Evolutionary conservation across 2,797 vertebrate genomes (phyloP).

Genomic region (Menidia menidia): DNA sequence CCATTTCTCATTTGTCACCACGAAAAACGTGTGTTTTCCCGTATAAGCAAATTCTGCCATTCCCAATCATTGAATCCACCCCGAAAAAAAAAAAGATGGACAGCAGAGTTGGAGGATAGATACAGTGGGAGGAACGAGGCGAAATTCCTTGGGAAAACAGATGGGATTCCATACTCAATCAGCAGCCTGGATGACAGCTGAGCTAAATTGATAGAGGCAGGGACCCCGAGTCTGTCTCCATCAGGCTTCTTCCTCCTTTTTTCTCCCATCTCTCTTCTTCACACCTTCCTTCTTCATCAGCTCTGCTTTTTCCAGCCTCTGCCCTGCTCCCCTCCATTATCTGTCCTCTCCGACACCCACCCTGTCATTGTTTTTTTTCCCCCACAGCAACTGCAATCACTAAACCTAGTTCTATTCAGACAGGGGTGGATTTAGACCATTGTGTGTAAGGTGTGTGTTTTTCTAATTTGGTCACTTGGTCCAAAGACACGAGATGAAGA

Average conservation of each 20-base stretch:
- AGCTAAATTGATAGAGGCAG: constrained; percentile 61
- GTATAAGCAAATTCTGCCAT: constrained; percentile 16
- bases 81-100: not conserved
- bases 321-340: constrained; percentile 11
- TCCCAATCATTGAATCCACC: constrained; percentile 23
- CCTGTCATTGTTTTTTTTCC: not conserved
- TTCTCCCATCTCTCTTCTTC: constrained; percentile 4
- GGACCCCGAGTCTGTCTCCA: constrained; percentile 35
- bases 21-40: not conserved
- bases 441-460: no score
- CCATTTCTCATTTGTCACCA: constrained; percentile 29
- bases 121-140: constrained; percentile 29
- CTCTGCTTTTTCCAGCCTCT: constrained; percentile 10
- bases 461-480: no score
- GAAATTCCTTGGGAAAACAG: constrained; percentile 61
- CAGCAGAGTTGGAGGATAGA: not conserved
- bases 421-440: no score
- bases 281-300: constrained; percentile 54
- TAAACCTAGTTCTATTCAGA: not conserved
- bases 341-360: not conserved
- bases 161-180: constrained; percentile 62
- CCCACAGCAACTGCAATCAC: not conserved
- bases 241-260: constrained; percentile 30
- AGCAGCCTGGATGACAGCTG: constrained; percentile 52
- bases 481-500: no score